A percentile compares a stretch with the other conserved stretches of the same genome.
Conservation (phyloP, 2,113 vertebrate genomes). For the Stigmatopora argus region DNA sequence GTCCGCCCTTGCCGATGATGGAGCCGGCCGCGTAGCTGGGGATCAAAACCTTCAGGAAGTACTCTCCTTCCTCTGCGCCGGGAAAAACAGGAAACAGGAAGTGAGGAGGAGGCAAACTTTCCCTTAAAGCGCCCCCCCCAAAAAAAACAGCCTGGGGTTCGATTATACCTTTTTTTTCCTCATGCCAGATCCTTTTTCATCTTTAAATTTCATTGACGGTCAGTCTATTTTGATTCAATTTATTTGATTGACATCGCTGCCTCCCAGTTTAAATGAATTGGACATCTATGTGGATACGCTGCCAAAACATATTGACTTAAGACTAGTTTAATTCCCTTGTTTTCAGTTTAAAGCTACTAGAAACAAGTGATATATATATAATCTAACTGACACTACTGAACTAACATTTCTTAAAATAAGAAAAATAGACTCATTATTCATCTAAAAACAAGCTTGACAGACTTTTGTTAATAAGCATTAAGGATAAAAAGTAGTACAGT, state of each 20-base stretch:
- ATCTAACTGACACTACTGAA: too few species aligned
- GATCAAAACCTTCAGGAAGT: slow-evolving; percentile 92
- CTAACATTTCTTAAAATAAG: too few species aligned
- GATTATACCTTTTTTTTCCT: slow-evolving; percentile 25
- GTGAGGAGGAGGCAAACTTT: slow-evolving; percentile 25
- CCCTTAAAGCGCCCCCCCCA: slow-evolving; percentile 7
- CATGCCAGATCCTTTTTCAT: background rate
- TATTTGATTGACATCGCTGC: background rate
- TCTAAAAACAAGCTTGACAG: too few species aligned
- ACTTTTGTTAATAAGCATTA: too few species aligned
- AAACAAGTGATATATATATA: too few species aligned
- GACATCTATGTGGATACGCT: too few species aligned
- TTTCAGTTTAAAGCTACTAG: too few species aligned
- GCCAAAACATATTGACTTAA: too few species aligned
- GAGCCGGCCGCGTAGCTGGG: slow-evolving; percentile 92
- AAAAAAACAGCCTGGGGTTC: background rate
- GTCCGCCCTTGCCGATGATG: slow-evolving; percentile 90
- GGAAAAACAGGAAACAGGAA: slow-evolving; percentile 58
- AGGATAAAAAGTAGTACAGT: too few species aligned
- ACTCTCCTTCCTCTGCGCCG: slow-evolving; percentile 86
- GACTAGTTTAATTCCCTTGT: too few species aligned
- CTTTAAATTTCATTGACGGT: too few species aligned
- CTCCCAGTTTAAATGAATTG: background rate
- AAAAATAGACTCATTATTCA: too few species aligned
- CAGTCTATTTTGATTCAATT: background rate